These are phyloP conservation scores for Morpho deidamia DNA, from an alignment of 2,888 invertebrate species.

Conservation along the genomic window DNA sequence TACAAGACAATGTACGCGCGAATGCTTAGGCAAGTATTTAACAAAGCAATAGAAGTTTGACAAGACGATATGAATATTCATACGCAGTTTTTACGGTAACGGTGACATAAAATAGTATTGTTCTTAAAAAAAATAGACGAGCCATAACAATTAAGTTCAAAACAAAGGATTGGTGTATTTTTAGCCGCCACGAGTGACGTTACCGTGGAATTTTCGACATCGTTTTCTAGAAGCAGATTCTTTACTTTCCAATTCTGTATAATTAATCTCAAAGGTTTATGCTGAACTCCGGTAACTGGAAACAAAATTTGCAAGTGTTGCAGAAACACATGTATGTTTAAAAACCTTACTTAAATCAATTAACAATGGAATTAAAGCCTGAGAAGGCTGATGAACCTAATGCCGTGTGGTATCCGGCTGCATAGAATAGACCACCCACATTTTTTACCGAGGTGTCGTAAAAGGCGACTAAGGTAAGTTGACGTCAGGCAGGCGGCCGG, in stretches of 20 bases:
- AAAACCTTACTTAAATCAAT: too few relatives aligned
- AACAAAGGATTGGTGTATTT: conserved; percentile 64
- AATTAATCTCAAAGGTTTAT: background rate
- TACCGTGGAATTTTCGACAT: conserved; percentile 10
- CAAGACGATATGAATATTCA: conserved; percentile 36
- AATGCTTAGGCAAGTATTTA: background rate
- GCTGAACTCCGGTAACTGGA: too few relatives aligned
- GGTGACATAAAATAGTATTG: conserved; percentile 67
- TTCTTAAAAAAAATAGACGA: conserved; percentile 60
- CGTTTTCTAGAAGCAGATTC: background rate
- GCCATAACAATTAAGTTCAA: conserved; percentile 56
- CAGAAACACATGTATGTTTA: too few relatives aligned
- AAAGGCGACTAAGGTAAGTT: too few relatives aligned
- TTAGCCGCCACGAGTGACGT: conserved; percentile 25
- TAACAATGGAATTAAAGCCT: too few relatives aligned
- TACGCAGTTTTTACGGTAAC: conserved; percentile 62
- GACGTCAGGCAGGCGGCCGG: too few relatives aligned
- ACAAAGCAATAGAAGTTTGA: conserved; percentile 15
- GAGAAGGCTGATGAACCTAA: too few relatives aligned
- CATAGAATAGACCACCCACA: too few relatives aligned
- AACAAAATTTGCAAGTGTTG: too few relatives aligned
- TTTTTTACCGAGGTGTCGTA: too few relatives aligned
- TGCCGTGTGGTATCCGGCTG: too few relatives aligned
- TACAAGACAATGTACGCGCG: background rate
- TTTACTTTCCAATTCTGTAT: background rate